A percentile compares a stretch with the other conserved stretches of the same genome.
phyloP scores from a whole-genome alignment of 2,888 invertebrate genomes.

The Drosophila hamatofila region DNA sequence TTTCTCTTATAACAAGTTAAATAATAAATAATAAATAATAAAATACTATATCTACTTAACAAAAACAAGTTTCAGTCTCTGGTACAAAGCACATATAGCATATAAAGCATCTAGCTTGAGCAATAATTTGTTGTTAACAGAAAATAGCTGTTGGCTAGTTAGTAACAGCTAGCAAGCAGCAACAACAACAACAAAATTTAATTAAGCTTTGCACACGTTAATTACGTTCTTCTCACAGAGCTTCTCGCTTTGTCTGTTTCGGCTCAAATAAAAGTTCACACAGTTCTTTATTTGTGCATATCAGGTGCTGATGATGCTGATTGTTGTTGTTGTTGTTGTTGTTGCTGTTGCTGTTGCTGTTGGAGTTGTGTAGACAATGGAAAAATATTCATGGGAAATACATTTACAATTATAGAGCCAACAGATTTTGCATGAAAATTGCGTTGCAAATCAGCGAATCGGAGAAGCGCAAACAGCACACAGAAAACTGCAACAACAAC shows the following conservation, averaged over 20 bases:
- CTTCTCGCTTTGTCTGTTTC: constrained; percentile 30
- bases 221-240: constrained; percentile 40
- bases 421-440: constrained; percentile 48
- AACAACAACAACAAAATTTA: constrained; percentile 18
- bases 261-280: constrained; percentile 43
- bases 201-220: constrained; percentile 32
- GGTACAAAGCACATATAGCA: neutral
- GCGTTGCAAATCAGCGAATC: constrained; percentile 55
- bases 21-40: too few species aligned
- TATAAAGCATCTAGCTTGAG: neutral
- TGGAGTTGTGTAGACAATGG: constrained; percentile 52
- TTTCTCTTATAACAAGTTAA: too few species aligned
- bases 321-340: constrained; percentile 17
- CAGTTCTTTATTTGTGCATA: constrained; percentile 56
- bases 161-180: neutral
- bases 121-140: constrained; percentile 8
- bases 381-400: constrained; percentile 65
- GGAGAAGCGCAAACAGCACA: constrained; percentile 31
- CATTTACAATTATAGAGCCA: constrained; percentile 43
- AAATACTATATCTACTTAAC: neutral
- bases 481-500: constrained; percentile 6
- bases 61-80: neutral
- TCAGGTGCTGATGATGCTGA: constrained; percentile 45
- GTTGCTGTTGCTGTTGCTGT: constrained; percentile 15
- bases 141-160: constrained; percentile 8